Evolutionary conservation across 2,797 vertebrate genomes (phyloP).

Genomic region (Cetoscarus ocellatus): DNA sequence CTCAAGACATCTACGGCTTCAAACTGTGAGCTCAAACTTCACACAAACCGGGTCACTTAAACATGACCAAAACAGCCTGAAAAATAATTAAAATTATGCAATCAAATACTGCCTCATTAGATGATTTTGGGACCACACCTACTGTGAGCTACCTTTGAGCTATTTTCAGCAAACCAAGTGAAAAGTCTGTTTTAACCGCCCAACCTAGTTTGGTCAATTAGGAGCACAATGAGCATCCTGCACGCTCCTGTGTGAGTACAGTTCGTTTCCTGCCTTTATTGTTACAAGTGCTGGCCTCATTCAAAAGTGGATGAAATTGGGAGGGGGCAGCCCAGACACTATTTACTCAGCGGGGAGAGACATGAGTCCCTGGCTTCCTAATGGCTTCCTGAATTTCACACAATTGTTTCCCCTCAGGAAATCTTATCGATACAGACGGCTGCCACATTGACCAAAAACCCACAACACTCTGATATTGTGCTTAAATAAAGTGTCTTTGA

Average conservation of each 20-base stretch:
- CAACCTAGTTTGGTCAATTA: constrained; percentile 72
- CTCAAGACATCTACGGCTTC: constrained; percentile 9
- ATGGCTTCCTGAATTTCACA: constrained; percentile 94
- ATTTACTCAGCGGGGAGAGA: constrained; percentile 82
- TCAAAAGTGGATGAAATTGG: constrained; percentile 59
- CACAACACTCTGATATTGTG: constrained; percentile 51
- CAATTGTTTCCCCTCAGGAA: constrained; percentile 95
- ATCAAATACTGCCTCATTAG: constrained; percentile 55
- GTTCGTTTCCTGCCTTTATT: constrained; percentile 81
- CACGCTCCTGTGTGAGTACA: constrained; percentile 62
- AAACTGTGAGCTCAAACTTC: constrained; percentile 26
- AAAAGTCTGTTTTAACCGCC: constrained; percentile 57
- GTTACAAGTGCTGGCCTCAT: constrained; percentile 75
- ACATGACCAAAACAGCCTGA: constrained; percentile 18
- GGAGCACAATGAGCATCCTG: constrained; percentile 68
- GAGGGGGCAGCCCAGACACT: constrained; percentile 60
- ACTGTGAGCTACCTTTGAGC: constrained; percentile 40
- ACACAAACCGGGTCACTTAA: constrained; percentile 56
- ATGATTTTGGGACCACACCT: constrained; percentile 31
- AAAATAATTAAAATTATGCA: constrained; percentile 13
- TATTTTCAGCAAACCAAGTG: constrained; percentile 51
- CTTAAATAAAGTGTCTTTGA: constrained; percentile 64
- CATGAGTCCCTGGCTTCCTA: constrained; percentile 85
- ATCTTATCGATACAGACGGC: constrained; percentile 81
- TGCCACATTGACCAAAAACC: constrained; percentile 77